These are phyloP conservation scores for Idris sp. DNA, from an alignment of 1,140 invertebrate species.

Conservation along the genomic window DNA sequence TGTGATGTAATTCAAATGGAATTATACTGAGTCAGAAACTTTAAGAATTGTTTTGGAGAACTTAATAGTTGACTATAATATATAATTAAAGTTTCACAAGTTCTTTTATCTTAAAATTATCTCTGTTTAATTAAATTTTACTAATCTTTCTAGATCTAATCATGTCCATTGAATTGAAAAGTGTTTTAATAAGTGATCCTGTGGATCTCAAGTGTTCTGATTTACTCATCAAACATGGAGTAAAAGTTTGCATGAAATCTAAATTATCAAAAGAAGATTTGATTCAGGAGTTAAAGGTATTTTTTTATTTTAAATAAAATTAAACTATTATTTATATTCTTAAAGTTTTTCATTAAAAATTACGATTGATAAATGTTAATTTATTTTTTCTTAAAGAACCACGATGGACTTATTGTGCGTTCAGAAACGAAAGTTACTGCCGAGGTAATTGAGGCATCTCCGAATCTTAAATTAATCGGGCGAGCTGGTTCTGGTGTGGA, in stretches of 20 bases:
- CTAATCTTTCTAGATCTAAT: constrained; percentile 40
- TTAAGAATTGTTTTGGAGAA: no score
- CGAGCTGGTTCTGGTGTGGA: constrained; percentile 98
- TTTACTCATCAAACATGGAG: constrained; percentile 86
- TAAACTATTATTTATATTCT: no score
- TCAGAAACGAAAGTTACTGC: constrained; percentile 98
- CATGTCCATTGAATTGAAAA: constrained; percentile 78
- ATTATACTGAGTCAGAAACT: no score
- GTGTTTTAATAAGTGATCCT: constrained; percentile 94
- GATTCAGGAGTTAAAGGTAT: constrained; percentile 90
- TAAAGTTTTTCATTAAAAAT: no score
- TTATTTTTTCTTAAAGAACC: constrained; percentile 82
- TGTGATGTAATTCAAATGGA: no score
- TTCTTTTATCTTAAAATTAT: not conserved
- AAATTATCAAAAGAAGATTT: constrained; percentile 91
- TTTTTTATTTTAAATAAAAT: no score
- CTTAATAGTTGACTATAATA: no score
- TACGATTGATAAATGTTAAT: no score
- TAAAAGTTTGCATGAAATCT: constrained; percentile 88
- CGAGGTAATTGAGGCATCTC: constrained; percentile 89
- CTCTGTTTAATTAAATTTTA: not conserved
- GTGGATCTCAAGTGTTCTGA: constrained; percentile 91
- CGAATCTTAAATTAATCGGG: constrained; percentile 90
- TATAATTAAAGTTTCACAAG: no score
- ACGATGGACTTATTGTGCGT: constrained; percentile 95